These are phyloP conservation scores for Trachelus iudaicus DNA, from an alignment of 2,888 invertebrate genomes.

Conservation along the genomic window DNA sequence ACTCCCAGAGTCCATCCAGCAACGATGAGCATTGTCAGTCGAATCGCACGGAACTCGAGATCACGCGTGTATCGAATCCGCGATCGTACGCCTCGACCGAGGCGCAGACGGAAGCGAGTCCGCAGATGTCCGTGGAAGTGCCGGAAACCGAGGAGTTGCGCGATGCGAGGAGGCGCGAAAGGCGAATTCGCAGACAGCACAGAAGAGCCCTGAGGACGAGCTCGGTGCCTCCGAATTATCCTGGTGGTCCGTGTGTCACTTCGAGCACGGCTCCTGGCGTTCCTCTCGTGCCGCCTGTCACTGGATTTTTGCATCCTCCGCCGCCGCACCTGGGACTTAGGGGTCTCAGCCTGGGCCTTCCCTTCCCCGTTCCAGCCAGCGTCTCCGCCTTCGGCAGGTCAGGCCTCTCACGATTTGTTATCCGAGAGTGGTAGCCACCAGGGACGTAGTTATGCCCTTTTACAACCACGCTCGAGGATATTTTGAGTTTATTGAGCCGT, in stretches of 20 bases:
- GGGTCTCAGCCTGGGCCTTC: constrained; percentile 60
- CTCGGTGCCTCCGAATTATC: constrained; percentile 57
- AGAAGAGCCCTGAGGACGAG: constrained; percentile 56
- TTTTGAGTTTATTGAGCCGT: neutral
- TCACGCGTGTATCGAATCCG: too few relatives aligned
- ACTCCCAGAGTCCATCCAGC: neutral
- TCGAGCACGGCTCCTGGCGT: constrained; percentile 38
- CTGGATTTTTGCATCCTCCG: constrained; percentile 59
- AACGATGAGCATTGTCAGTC: neutral
- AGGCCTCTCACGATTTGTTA: constrained; percentile 17
- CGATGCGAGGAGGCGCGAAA: constrained; percentile 56
- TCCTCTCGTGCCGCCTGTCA: constrained; percentile 47
- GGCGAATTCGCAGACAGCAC: constrained; percentile 52
- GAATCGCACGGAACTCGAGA: neutral
- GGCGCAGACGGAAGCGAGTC: constrained; percentile 55
- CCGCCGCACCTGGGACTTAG: constrained; percentile 61
- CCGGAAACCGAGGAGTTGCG: constrained; percentile 46
- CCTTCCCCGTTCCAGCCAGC: constrained; percentile 61
- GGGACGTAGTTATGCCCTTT: neutral
- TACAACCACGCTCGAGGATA: neutral
- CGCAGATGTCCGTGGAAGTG: neutral
- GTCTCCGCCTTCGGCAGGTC: constrained; percentile 63
- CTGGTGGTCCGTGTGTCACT: constrained; percentile 30
- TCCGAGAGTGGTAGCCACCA: too few relatives aligned
- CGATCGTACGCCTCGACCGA: constrained; percentile 61